Percentiles rank a stretch among this genome's conserved stretches.
These are phyloP conservation scores for Sipha flava DNA, from an alignment of 1,140 invertebrate species.

Conservation along the genomic window DNA sequence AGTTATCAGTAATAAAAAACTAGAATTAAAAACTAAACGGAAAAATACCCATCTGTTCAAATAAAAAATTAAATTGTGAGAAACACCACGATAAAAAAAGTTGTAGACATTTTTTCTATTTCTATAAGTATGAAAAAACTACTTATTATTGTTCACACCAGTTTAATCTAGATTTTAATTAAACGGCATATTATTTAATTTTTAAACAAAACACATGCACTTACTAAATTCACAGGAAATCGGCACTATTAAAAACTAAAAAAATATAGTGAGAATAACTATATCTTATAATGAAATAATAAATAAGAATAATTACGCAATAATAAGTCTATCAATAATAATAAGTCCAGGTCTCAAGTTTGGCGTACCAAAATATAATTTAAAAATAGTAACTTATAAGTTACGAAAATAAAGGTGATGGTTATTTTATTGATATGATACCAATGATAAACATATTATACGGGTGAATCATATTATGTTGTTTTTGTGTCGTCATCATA, in stretches of 20 bases:
- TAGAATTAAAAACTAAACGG: background rate
- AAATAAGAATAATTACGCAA: too few species aligned
- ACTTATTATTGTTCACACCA: constrained; percentile 1
- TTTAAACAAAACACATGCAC: background rate
- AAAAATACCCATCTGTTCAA: background rate
- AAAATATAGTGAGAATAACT: too few species aligned
- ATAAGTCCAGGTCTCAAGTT: too few species aligned
- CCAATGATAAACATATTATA: background rate
- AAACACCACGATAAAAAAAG: background rate
- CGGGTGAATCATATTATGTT: background rate
- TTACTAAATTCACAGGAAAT: background rate
- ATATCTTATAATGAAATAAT: too few species aligned
- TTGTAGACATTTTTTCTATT: background rate
- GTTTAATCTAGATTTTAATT: background rate
- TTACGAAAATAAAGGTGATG: too few species aligned
- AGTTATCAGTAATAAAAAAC: background rate
- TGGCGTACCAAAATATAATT: too few species aligned
- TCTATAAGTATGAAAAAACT: background rate
- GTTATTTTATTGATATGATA: too few species aligned
- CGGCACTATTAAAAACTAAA: too few species aligned
- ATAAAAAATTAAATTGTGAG: background rate
- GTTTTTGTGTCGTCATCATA: background rate
- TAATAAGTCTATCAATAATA: too few species aligned
- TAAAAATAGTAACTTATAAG: too few species aligned
- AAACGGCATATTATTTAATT: background rate